Conservation (phyloP, 2,888 invertebrate species). For the Eurytoma californica region DNA sequence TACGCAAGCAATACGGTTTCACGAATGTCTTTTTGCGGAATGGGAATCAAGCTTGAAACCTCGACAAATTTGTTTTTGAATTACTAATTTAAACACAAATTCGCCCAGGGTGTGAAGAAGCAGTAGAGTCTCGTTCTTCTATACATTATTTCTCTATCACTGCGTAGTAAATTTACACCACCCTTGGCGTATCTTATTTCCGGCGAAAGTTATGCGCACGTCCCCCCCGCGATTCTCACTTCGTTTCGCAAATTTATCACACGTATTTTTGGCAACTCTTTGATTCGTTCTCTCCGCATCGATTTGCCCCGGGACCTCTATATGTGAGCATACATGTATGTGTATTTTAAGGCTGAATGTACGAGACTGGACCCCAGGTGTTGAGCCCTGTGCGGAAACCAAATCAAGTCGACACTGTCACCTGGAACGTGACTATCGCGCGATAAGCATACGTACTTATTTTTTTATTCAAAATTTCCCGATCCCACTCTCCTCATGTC, state of each 20-base stretch:
- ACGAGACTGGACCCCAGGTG: constrained; percentile 75
- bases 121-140: too few relatives aligned
- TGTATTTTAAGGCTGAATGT: constrained; percentile 70
- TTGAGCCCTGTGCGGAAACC: constrained; percentile 76
- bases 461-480: constrained; percentile 19
- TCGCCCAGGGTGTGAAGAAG: too few relatives aligned
- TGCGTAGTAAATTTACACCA: too few relatives aligned
- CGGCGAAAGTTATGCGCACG: neutral
- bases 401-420: constrained; percentile 76
- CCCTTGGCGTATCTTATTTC: neutral
- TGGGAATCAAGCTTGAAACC: too few relatives aligned
- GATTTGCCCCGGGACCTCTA: neutral
- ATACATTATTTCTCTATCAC: too few relatives aligned
- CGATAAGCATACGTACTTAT: constrained; percentile 60
- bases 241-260: constrained; percentile 13
- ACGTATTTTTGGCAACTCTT: constrained; percentile 27
- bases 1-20: neutral
- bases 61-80: too few relatives aligned
- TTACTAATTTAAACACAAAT: too few relatives aligned
- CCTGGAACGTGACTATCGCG: constrained; percentile 74
- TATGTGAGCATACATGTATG: neutral
- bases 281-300: constrained; percentile 20
- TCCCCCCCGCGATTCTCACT: neutral
- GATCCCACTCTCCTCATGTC: constrained; percentile 7
- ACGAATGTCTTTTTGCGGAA: too few relatives aligned